Evolutionary conservation across 2,888 invertebrate species (phyloP).

Genomic region (Lithophane ornitopus): DNA sequence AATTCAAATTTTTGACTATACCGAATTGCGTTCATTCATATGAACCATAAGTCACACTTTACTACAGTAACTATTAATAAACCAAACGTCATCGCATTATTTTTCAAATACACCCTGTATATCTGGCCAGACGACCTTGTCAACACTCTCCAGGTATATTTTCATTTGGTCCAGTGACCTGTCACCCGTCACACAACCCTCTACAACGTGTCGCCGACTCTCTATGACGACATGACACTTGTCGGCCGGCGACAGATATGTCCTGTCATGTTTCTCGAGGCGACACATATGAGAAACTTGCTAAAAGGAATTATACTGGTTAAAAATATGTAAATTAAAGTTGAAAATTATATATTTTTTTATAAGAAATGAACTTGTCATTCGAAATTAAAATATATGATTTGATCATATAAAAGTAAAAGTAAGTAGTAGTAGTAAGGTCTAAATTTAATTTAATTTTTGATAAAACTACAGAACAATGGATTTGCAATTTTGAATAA

Average conservation of each 20-base stretch:
- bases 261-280: neutral
- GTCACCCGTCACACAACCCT: conserved; percentile 30
- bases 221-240: conserved; percentile 19
- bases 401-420: neutral
- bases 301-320: neutral
- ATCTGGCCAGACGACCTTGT: conserved; percentile 20
- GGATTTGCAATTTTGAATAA: no score
- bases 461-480: no score
- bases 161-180: neutral
- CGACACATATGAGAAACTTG: neutral
- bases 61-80: neutral
- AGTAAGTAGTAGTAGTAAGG: no score
- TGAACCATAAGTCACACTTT: neutral
- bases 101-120: conserved; percentile 10
- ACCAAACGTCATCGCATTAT: neutral
- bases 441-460: no score
- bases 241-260: neutral
- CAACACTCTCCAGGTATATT: conserved; percentile 11
- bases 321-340: neutral
- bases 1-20: neutral
- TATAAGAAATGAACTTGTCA: neutral
- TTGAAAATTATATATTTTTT: no score
- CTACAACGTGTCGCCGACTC: conserved; percentile 8
- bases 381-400: no score
- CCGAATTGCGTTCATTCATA: neutral